Base-by-base conservation (phyloP, 1,140 invertebrate genomes). In the Laupala kohalensis region DNA sequence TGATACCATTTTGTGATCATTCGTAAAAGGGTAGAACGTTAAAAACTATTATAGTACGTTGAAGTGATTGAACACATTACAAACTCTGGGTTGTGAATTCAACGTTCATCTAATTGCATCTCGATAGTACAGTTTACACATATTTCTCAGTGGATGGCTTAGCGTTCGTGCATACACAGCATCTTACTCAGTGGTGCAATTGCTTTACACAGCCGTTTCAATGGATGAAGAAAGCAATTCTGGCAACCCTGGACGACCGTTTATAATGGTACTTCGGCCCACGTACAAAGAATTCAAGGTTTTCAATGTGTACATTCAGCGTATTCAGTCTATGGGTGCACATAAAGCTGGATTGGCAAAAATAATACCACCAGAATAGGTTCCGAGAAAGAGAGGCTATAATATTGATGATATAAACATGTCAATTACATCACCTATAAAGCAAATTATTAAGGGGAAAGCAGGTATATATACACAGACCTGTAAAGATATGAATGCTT, bases 201-300 rank as follows among this genome's bases (percentile, higher is more conserved):
- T 6, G 37, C 19, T 53, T 53, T 13, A 9, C 19, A 4, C 37
- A 53, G 19, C 9, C 37, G 37, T 53, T 53, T 9, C 9, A 53
- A 53, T 53, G 37, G 19, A 53, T 4, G 37, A 53, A 53, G 37
- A 53, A 53, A 19, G 37, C 9, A 53, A 19, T 19, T 13, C 9
- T 53, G 9, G 37, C 19, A 28, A 28, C 19, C 69, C 69, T 6
- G 76, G 75, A 24, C 25, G 76, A 74, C 78, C 86, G 79, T 77
- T 89, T 77, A 90, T 98, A 66, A 93, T 93, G 88, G 93, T 95
- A 2, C 98, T 98, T 79, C 84, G 92, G 69, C 96, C 97, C 0
- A 97, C 94, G 1, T 93, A 90, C 83, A 95, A 97, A 24, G 95
- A 99, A 78, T 98, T 99, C 76, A 92, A 94, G 79, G 88, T 98